A percentile compares a stretch with the other conserved stretches of the same genome.
These are phyloP conservation scores for Ooceraea biroi DNA, from an alignment of 1,140 invertebrate genomes.

Conservation along the genomic window DNA sequence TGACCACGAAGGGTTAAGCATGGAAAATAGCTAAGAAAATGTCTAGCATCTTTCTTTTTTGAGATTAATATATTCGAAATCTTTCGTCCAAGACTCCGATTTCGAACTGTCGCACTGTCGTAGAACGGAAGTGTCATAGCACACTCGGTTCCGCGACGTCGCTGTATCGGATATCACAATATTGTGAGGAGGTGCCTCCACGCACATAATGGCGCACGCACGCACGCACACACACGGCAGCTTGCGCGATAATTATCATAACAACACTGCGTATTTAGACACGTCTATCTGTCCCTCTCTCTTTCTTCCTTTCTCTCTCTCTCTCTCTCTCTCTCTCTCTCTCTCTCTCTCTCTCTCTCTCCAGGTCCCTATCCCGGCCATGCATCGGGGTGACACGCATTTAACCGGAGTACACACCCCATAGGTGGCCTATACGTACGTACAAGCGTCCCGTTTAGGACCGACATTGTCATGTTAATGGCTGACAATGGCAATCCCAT, in stretches of 20 bases:
- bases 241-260: conserved; percentile 82
- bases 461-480: conserved; percentile 82
- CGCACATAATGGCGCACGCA: conserved; percentile 70
- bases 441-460: conserved; percentile 80
- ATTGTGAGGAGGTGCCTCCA: conserved; percentile 81
- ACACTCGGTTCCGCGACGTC: conserved; percentile 22
- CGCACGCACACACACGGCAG: neutral
- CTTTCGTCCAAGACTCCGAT: no score
- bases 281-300: conserved; percentile 44
- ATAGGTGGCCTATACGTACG: conserved; percentile 56
- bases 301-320: neutral
- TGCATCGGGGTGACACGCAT: conserved; percentile 76
- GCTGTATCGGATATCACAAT: conserved; percentile 81
- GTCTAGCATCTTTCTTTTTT: no score
- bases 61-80: no score
- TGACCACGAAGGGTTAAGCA: no score
- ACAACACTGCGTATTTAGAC: conserved; percentile 81
- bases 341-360: neutral
- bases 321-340: conserved; percentile 30
- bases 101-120: no score
- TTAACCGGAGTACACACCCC: conserved; percentile 69
- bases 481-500: conserved; percentile 81
- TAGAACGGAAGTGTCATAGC: conserved; percentile 44
- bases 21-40: no score
- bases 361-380: conserved; percentile 75